Base-by-base conservation (phyloP, 2,797 vertebrate species). In the Perodicticus potto region DNA sequence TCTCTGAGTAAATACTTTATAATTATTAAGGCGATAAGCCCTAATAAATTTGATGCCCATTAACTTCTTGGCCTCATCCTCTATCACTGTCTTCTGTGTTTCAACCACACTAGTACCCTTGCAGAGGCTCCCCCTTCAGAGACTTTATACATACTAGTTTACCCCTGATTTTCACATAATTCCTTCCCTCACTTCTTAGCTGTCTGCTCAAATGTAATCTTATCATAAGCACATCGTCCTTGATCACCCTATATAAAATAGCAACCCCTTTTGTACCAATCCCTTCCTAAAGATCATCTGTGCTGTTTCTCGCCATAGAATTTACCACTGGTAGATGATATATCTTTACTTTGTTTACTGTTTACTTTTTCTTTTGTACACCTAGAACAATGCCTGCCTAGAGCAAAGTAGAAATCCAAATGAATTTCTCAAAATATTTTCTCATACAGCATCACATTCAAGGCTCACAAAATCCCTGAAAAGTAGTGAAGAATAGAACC, bases 381-480 rank as follows among this genome's bases (percentile, higher is more conserved):
- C 14, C 53, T 85, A 72, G 34, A 93, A 95, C 11, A 89, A 67
- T 32, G 32, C 23, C 61, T 59, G 12, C 23, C 37, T 53, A 53
- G 13, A 53, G 85, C 49, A 81, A 94, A 89, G 40, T 20, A 97
- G 43, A 97, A 96, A 96, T 5, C 29, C 37, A 82, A 53, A 89
- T 73, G 32, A 96, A 89, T 84, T 78, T 86, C 80, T 94, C 89
- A 86, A 91, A 97, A 70, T 93, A 95, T 91, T 89, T 97, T 94
- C 40, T 86, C 55, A 83, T 67, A 82, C 0, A 32, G 29, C 45
- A 81, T 69, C 61, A 49, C 8, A 89, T 34, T 96, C n/a, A 89
- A 82, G 84, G 37, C 7, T 91, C 45, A 96, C 14, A 88, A 81
- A 20, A 96, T 34, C 45, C 19, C 53, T 91, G 40, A 86, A 86